These are phyloP conservation scores for Tachina lurida DNA, from an alignment of 2,888 invertebrate genomes.

Conservation along the genomic window DNA sequence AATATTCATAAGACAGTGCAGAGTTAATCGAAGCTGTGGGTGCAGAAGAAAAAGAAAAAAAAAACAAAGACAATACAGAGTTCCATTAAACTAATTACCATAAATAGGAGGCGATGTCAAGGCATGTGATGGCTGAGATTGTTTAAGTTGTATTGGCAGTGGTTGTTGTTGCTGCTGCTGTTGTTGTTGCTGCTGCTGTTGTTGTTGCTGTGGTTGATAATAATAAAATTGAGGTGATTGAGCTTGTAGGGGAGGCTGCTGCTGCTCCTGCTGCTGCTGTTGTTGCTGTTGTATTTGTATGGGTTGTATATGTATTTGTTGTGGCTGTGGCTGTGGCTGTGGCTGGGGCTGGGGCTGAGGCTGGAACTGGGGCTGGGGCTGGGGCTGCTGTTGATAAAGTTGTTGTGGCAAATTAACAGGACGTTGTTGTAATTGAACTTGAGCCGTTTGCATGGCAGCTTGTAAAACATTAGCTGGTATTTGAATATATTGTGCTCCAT, in stretches of 20 bases:
- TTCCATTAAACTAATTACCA: slow-evolving; percentile 65
- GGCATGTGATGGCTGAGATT: slow-evolving; percentile 42
- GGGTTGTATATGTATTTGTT: slow-evolving; percentile 52
- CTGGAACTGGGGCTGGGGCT: slow-evolving; percentile 17
- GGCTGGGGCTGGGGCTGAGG: slow-evolving; percentile 30
- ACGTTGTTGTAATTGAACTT: slow-evolving; percentile 65
- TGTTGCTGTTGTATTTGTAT: slow-evolving; percentile 55
- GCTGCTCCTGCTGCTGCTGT: slow-evolving; percentile 37
- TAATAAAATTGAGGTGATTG: slow-evolving; percentile 51
- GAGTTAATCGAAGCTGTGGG: not conserved
- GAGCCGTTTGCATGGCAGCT: slow-evolving; percentile 73
- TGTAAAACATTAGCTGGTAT: slow-evolving; percentile 75
- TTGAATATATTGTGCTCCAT: slow-evolving; percentile 75
- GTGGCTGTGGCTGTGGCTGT: slow-evolving; percentile 29
- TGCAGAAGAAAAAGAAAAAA: not conserved
- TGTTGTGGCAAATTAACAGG: slow-evolving; percentile 19
- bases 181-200: not conserved
- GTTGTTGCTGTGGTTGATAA: slow-evolving; percentile 57
- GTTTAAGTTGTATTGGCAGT: slow-evolving; percentile 49
- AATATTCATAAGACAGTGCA: not conserved
- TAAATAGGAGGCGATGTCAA: slow-evolving; percentile 61
- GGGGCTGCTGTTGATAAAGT: slow-evolving; percentile 45
- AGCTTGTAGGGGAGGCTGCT: slow-evolving; percentile 52
- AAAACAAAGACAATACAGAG: not conserved
- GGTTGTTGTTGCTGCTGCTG: too few species aligned